Evolutionary conservation across 2,113 vertebrate species (phyloP).

Genomic region (Atlantisia rogersi): DNA sequence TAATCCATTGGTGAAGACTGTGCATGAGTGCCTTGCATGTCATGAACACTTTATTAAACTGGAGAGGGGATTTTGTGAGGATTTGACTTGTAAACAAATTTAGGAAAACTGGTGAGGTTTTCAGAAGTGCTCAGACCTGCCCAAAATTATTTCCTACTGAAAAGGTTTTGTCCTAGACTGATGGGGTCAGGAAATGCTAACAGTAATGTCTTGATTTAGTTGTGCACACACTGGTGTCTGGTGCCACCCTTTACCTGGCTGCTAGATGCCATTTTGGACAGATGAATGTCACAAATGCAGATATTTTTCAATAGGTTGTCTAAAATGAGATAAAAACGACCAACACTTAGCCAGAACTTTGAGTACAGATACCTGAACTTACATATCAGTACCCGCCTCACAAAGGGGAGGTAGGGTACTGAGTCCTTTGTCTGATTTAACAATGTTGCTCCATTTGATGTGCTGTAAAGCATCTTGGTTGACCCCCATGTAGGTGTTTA

Average conservation of each 20-base stretch:
- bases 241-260: background rate
- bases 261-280: background rate
- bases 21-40: accelerated
- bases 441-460: background rate
- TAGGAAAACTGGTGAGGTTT: background rate
- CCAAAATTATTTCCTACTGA: background rate
- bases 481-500: background rate
- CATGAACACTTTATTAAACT: background rate
- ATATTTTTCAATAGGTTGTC: background rate
- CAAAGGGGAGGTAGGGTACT: background rate
- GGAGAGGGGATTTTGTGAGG: background rate
- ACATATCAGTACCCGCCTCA: too few species aligned
- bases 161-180: background rate
- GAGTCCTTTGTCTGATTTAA: background rate
- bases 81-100: background rate
- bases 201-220: background rate
- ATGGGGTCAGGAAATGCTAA: background rate
- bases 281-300: background rate
- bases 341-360: background rate
- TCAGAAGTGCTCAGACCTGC: background rate
- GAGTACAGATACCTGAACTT: background rate
- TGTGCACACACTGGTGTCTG: background rate
- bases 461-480: background rate
- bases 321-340: background rate
- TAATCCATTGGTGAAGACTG: background rate